A percentile compares a stretch with the other conserved stretches of the same genome.
Conservation (phyloP, 2,888 invertebrate genomes). For the Drosophila borealis region DNA sequence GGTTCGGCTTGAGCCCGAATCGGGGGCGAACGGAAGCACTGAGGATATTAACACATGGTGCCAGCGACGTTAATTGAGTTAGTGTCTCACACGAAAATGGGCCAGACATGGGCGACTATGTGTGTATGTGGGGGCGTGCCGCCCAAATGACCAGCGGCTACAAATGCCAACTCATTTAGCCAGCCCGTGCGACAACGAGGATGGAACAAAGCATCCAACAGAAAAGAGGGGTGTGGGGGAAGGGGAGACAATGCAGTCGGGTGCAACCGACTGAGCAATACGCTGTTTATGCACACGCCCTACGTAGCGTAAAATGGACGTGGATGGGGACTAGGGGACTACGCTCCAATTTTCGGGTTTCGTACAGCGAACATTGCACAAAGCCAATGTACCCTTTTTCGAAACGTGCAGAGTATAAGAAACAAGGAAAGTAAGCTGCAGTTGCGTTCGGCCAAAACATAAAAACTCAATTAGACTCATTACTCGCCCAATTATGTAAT, state of each 20-base stretch:
- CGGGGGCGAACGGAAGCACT: conserved; percentile 69
- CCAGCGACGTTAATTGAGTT: conserved; percentile 82
- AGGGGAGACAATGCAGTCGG: not conserved
- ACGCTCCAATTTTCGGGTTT: too few relatives aligned
- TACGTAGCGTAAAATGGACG: too few relatives aligned
- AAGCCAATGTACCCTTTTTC: not conserved
- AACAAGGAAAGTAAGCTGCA: conserved; percentile 21
- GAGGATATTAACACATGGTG: conserved; percentile 83
- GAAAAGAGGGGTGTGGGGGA: not conserved
- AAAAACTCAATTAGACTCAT: conserved; percentile 85
- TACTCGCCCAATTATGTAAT: conserved; percentile 84
- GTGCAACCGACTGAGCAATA: not conserved
- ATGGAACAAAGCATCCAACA: not conserved
- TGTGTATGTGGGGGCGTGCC: conserved; percentile 62
- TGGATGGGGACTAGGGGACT: too few relatives aligned
- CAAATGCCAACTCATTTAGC: conserved; percentile 47
- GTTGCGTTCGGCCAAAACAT: conserved; percentile 72
- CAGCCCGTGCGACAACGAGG: conserved; percentile 16
- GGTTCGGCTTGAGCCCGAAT: conserved; percentile 5
- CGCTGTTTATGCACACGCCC: not conserved
- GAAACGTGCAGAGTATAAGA: not conserved
- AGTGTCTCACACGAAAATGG: conserved; percentile 68
- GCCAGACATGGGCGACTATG: conserved; percentile 55
- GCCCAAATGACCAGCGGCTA: conserved; percentile 81
- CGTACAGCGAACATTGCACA: too few relatives aligned